Percentiles rank a stretch among this genome's conserved stretches.
Conservation (phyloP, 2,113 vertebrate genomes). For the Hyperoodon ampullatus region DNA sequence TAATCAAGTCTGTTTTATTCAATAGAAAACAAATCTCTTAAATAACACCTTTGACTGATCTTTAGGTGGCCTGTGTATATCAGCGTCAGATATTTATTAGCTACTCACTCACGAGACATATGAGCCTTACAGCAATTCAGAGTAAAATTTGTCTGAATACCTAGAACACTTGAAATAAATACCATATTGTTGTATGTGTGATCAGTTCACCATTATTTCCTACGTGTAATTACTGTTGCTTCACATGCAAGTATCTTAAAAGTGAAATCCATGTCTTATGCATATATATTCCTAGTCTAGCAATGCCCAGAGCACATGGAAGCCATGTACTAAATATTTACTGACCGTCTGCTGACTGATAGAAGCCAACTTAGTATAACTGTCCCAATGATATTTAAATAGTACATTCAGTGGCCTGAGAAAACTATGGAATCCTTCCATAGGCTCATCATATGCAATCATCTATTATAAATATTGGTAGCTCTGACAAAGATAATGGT, state of each 20-base stretch:
- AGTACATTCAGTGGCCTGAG: neutral
- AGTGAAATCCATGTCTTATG: neutral
- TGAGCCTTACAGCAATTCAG: neutral
- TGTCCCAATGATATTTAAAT: neutral
- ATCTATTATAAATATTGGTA: neutral
- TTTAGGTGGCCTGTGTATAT: neutral
- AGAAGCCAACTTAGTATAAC: neutral
- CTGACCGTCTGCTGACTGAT: neutral
- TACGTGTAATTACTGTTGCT: neutral
- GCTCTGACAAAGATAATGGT: neutral
- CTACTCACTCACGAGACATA: neutral
- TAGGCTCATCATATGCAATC: neutral
- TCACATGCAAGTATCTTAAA: neutral
- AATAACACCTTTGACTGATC: neutral
- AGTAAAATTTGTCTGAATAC: neutral
- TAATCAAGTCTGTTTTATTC: neutral
- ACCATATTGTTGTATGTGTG: neutral
- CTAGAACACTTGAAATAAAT: neutral
- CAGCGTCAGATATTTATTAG: neutral
- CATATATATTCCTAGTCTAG: neutral
- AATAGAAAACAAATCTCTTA: neutral
- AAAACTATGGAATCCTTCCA: neutral
- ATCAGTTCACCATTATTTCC: neutral
- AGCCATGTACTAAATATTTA: neutral
- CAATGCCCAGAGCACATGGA: neutral